These are phyloP conservation scores for Rhingia rostrata DNA, from an alignment of 2,888 invertebrate species.

Conservation along the genomic window DNA sequence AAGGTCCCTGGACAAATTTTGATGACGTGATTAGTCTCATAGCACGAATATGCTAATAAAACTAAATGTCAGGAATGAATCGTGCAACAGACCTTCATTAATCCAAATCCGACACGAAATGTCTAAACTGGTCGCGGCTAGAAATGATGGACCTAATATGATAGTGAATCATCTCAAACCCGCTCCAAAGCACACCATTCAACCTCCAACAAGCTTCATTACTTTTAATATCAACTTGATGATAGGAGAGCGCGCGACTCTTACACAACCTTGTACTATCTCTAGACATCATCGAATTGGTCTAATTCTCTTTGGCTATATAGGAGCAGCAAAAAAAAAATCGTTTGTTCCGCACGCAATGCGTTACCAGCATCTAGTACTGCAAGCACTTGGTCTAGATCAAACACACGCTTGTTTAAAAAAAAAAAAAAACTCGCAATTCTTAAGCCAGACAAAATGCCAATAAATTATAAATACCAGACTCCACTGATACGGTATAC, in stretches of 20 bases:
- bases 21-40: neutral
- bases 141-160: slow-evolving; percentile 8
- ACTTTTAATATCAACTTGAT: too few species aligned
- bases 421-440: neutral
- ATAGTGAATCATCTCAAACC: slow-evolving; percentile 7
- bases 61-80: slow-evolving; percentile 34
- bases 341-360: slow-evolving; percentile 37
- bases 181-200: neutral
- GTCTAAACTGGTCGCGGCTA: neutral
- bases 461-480: slow-evolving; percentile 63
- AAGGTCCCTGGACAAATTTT: slow-evolving; percentile 2
- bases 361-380: neutral
- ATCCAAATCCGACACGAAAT: slow-evolving; percentile 2
- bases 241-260: neutral
- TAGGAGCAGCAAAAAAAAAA: slow-evolving; percentile 27
- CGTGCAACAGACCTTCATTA: slow-evolving; percentile 25
- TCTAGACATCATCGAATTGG: neutral
- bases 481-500: slow-evolving; percentile 19
- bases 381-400: slow-evolving; percentile 5
- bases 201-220: neutral
- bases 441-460: slow-evolving; percentile 39
- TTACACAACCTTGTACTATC: neutral
- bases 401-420: neutral
- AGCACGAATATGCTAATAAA: slow-evolving; percentile 51
- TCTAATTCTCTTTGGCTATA: neutral